Conservation (phyloP, 1,140 invertebrate genomes). For the Hylaeus anthracinus region DNA sequence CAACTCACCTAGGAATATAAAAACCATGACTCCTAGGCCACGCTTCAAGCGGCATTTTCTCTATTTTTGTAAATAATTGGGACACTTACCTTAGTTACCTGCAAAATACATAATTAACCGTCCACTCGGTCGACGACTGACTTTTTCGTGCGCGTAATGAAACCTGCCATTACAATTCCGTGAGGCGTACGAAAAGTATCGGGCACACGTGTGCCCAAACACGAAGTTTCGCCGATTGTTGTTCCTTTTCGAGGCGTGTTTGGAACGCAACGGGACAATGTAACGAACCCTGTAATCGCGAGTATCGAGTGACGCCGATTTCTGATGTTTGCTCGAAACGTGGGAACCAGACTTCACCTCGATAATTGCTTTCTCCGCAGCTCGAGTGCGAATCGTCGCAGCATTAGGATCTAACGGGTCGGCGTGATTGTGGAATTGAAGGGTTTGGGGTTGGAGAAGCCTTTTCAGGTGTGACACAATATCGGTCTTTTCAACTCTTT, state of each 20-base stretch:
- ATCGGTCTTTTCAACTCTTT: no score
- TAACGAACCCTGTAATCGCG: constrained; percentile 14
- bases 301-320: constrained; percentile 12
- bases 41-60: no score
- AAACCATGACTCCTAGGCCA: no score
- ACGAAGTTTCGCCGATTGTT: constrained; percentile 34
- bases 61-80: no score
- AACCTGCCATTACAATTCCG: constrained; percentile 66
- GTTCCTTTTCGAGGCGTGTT: constrained; percentile 18
- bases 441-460: no score
- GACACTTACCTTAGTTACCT: constrained; percentile 42
- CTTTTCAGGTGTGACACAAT: no score
- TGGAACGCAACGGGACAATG: constrained; percentile 23
- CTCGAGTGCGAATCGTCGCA: background rate
- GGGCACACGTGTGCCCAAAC: constrained; percentile 52
- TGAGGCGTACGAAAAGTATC: constrained; percentile 56
- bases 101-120: constrained; percentile 70
- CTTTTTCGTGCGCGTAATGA: constrained; percentile 68
- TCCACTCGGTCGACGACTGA: constrained; percentile 41
- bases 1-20: no score
- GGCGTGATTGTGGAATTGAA: background rate
- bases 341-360: background rate
- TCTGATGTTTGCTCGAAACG: background rate
- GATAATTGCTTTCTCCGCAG: background rate
- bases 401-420: constrained; percentile 15